Conservation (phyloP, 2,113 vertebrate genomes). For the Balaeniceps rex region DNA sequence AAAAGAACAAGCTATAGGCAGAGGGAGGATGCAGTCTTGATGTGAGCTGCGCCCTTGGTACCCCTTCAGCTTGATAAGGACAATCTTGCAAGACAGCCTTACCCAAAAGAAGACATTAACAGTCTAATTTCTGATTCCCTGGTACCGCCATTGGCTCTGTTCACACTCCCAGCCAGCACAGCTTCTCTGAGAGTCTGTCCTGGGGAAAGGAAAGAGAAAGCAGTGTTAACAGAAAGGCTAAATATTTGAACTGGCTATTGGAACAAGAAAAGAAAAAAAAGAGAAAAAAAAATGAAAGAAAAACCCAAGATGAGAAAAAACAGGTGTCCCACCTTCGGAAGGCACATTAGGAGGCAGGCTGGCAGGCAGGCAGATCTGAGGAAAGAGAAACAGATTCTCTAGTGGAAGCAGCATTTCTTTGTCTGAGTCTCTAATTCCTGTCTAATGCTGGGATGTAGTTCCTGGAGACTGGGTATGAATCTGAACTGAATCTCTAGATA, state of each 20-base stretch:
- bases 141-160: background rate
- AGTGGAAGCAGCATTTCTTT: background rate
- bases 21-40: background rate
- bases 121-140: background rate
- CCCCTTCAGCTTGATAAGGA: background rate
- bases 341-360: background rate
- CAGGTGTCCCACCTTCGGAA: background rate
- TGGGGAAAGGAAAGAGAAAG: background rate
- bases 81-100: background rate
- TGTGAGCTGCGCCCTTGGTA: background rate
- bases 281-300: rapidly evolving
- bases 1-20: background rate
- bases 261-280: background rate
- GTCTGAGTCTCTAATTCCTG: background rate
- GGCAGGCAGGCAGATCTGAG: background rate
- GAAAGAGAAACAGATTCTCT: background rate
- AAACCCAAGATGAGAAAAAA: background rate
- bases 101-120: background rate
- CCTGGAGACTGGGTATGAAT: background rate
- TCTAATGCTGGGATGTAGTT: background rate
- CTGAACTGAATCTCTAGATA: background rate
- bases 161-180: background rate
- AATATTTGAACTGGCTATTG: background rate
- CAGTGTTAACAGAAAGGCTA: background rate
- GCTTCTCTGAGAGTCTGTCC: background rate